phyloP scores from a whole-genome alignment of 1,140 invertebrate species.

The Brachionus rotundiformis region DNA sequence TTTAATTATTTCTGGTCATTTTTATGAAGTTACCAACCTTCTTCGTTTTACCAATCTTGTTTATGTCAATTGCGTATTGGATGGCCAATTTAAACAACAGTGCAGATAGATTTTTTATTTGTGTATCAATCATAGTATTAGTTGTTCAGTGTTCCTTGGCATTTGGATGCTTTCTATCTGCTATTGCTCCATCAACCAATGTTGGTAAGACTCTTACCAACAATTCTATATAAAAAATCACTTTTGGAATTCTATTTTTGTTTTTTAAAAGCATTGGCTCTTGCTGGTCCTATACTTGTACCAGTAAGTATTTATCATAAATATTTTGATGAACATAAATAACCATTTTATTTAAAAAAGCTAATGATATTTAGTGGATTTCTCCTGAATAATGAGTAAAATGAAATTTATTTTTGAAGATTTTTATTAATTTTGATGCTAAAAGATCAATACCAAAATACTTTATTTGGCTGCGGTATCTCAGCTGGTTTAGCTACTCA shows the following conservation, averaged over 20 bases:
- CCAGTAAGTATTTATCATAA: not conserved
- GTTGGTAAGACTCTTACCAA: slow-evolving; percentile 31
- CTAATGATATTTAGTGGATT: slow-evolving; percentile 38
- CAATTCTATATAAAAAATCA: not conserved
- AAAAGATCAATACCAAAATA: slow-evolving; percentile 17
- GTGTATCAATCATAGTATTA: not conserved
- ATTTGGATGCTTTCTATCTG: slow-evolving; percentile 35
- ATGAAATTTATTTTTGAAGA: slow-evolving; percentile 62
- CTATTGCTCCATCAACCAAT: slow-evolving; percentile 23
- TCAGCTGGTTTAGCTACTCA: slow-evolving; percentile 40
- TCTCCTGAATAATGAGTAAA: slow-evolving; percentile 26
- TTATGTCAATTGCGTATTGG: slow-evolving; percentile 44
- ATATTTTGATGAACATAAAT: not conserved
- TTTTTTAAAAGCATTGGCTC: slow-evolving; percentile 1
- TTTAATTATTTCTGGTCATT: too few relatives aligned
- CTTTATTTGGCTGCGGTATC: slow-evolving; percentile 41
- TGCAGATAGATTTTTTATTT: slow-evolving; percentile 20
- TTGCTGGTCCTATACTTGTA: not conserved
- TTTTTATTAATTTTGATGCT: not conserved
- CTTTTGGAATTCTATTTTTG: not conserved
- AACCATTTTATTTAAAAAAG: not conserved
- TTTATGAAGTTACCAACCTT: slow-evolving; percentile 76
- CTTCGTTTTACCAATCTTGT: slow-evolving; percentile 70
- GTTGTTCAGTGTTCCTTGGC: slow-evolving; percentile 36
- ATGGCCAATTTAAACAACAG: slow-evolving; percentile 46